Evolutionary conservation across 1,140 invertebrate genomes (phyloP), one percentile per base, ranked within the genome.

Genomic region (Eriosoma lanigerum): DNA sequence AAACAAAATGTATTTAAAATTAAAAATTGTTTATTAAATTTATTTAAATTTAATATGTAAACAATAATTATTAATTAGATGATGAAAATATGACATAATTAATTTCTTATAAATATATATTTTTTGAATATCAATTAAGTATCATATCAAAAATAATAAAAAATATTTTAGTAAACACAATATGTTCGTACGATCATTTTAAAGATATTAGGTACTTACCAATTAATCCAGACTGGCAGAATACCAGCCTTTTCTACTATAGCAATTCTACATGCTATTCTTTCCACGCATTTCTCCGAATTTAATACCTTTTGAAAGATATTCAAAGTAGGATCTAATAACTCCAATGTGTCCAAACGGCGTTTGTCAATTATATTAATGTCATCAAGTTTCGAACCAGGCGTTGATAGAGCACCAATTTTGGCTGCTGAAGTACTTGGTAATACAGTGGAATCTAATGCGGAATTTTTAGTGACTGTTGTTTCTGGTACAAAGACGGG

Each of bases 261-360:
- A 12, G 81, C 82, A 24, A 82, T 56, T 46, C 76, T 32, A 68
- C 82, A 82, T 8, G 82, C 82, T 13, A 82, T 81, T 38, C 80
- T 44, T 68, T 82, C 81, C 4, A 82, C 64, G 44, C 82, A 82
- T 26, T 81, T 72, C 44, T 81, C 72, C 10, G 82, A 78, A 10
- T 81, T 54, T 9, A 82, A 26, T 9, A 82, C 46, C 19, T 76
- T 81, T 13, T 32, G 70, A 2, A 73, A 70, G 15, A 78, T 50
- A 21, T 15, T 38, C 76, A 54, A 15, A 1, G 54, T n/a, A 0
- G 64, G 58, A 54, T 80, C 32, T 13, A 50, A 17, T 24, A 19
- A 21, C n/a, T 50, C 13, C 17, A 29, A 15, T 38, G 32, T 32
- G 0, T 76, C 38, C 17, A 62, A 13, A 8, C 32, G 60, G 12